A percentile compares a stretch with the other conserved stretches of the same genome.
phyloP scores from a whole-genome alignment of 2,113 vertebrate genomes.

The Xyliphius kryptos region DNA sequence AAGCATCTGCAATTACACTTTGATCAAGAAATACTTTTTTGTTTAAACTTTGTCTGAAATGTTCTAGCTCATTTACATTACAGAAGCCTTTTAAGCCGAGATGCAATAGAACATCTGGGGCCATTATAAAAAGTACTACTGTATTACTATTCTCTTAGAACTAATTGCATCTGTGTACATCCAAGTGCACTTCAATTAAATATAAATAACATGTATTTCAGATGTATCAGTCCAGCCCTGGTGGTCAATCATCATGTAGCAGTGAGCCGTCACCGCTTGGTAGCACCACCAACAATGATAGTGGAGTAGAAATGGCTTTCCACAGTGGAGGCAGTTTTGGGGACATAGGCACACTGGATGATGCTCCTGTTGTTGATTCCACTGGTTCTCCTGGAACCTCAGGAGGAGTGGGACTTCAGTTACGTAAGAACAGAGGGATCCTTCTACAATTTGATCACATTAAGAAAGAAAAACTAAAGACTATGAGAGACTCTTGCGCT shows the following conservation, averaged over 20 bases:
- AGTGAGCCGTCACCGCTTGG: slow-evolving; percentile 94
- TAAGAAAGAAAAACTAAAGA: slow-evolving; percentile 93
- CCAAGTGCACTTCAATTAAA: no score
- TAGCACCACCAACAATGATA: slow-evolving; percentile 93
- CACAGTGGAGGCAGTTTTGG: slow-evolving; percentile 94
- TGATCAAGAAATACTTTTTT: slow-evolving; percentile 46
- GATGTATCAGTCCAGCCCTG: slow-evolving; percentile 97
- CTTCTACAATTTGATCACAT: slow-evolving; percentile 89
- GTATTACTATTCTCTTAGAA: not conserved
- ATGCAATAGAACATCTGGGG: no score
- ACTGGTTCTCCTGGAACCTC: slow-evolving; percentile 74
- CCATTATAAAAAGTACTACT: not conserved
- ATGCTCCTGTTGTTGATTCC: slow-evolving; percentile 79
- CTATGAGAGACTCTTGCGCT: slow-evolving; percentile 85
- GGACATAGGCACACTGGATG: slow-evolving; percentile 84
- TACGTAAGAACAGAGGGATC: slow-evolving; percentile 74
- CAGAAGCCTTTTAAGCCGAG: not conserved
- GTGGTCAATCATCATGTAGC: slow-evolving; percentile 96
- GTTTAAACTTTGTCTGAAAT: slow-evolving; percentile 40
- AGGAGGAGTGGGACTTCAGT: slow-evolving; percentile 78
- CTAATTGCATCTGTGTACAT: no score
- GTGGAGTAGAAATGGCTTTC: slow-evolving; percentile 91
- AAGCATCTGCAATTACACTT: slow-evolving; percentile 47
- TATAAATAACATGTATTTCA: slow-evolving; percentile 45
- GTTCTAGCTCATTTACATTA: slow-evolving; percentile 36